A percentile compares a stretch with the other conserved stretches of the same genome.
phyloP scores from a whole-genome alignment of 2,797 vertebrate species.

The Nyctibius grandis region DNA sequence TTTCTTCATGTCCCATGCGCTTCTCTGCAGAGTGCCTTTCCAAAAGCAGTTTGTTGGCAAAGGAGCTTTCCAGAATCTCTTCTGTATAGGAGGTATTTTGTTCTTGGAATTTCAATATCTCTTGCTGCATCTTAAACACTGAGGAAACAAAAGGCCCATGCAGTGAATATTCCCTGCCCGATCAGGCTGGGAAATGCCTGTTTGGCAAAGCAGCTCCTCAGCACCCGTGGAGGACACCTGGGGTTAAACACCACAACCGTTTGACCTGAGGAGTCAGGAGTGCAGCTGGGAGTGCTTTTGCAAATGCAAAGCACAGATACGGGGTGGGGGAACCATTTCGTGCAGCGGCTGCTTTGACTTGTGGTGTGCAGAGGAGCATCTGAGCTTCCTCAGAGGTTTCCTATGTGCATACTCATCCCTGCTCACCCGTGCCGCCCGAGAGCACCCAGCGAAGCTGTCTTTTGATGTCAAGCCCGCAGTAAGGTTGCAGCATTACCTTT shows the following conservation, averaged over 20 bases:
- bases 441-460: neutral
- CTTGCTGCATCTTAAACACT: conserved; percentile 44
- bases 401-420: fast-evolving
- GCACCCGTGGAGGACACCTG: neutral
- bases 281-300: neutral
- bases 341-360: neutral
- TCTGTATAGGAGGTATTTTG: neutral
- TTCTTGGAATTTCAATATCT: neutral
- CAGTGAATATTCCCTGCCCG: neutral
- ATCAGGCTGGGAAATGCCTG: neutral
- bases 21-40: neutral
- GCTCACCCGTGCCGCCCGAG: fast-evolving
- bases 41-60: neutral
- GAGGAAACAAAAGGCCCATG: conserved; percentile 5
- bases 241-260: neutral
- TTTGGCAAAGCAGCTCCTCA: neutral
- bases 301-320: neutral
- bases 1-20: neutral
- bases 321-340: fast-evolving
- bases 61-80: neutral
- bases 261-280: neutral
- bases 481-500: conserved; percentile 73
- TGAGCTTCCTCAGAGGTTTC: neutral
- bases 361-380: fast-evolving
- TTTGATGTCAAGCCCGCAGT: neutral